Percentiles rank a stretch among this genome's conserved stretches.
Conservation (phyloP, 1,140 invertebrate species). For the Drosophila burlai region DNA sequence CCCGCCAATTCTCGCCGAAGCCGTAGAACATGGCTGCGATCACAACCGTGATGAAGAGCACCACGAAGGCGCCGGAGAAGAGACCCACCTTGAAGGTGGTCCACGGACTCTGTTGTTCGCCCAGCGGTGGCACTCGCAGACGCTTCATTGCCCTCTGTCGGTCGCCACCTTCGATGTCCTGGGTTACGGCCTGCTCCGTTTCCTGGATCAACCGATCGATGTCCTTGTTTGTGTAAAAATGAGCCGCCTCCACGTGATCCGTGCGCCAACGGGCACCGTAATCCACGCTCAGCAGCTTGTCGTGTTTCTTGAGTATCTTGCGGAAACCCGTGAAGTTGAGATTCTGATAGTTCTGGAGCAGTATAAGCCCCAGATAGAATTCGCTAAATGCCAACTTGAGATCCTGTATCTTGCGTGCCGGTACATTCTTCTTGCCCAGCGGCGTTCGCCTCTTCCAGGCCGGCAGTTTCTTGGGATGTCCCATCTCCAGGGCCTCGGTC, state of each 20-base stretch:
- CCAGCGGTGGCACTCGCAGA: constrained; percentile 93
- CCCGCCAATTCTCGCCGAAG: constrained; percentile 85
- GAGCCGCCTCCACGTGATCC: constrained; percentile 92
- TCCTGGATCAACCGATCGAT: constrained; percentile 94
- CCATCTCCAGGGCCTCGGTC: constrained; percentile 86
- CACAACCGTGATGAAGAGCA: constrained; percentile 91
- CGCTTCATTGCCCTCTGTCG: constrained; percentile 94
- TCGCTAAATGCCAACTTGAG: constrained; percentile 96
- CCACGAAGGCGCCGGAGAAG: constrained; percentile 92
- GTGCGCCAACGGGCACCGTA: constrained; percentile 90
- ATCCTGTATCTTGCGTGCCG: constrained; percentile 91
- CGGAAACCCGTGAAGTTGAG: constrained; percentile 96
- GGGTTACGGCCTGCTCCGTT: constrained; percentile 93
- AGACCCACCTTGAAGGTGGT: constrained; percentile 94
- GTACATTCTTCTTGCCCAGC: constrained; percentile 86
- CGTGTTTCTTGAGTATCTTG: constrained; percentile 97
- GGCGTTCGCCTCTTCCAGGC: constrained; percentile 87
- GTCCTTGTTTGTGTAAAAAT: constrained; percentile 95
- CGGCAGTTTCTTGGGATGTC: constrained; percentile 80
- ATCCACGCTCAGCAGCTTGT: constrained; percentile 90
- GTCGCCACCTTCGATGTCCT: constrained; percentile 93
- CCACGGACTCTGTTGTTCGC: constrained; percentile 93
- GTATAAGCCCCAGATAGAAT: constrained; percentile 95
- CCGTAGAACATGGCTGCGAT: constrained; percentile 88
- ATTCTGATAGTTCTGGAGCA: constrained; percentile 91